Base-by-base conservation (phyloP, 64 coral and sea anemone species). In the Exaiptasia diaphana region DNA sequence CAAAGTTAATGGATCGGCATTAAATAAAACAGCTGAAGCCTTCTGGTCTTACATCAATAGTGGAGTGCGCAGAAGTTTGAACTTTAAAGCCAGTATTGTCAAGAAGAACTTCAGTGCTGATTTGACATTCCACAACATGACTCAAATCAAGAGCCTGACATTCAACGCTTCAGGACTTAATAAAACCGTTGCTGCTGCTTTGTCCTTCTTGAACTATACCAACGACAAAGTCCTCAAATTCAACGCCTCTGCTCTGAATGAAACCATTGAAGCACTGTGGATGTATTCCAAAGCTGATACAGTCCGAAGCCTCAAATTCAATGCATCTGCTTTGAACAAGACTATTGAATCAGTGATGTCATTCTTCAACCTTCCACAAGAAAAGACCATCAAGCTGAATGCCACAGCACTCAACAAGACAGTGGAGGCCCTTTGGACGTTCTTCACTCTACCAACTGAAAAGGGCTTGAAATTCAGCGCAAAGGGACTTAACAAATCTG, bases 311-410 rank as follows among this genome's bases (percentile, higher is more conserved):
- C 9, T 93, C 18, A 89, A 89, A n/a, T 94, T 94, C 45, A 88
- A 93, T 43, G 55, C 67, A 20, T 75, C 84, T 48, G 68, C 62
- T 14, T 20, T 82, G 36, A 88, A 93, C 18, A 88, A 68, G 34
- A 82, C 71, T 45, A 53, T 88, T 2, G 71, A 93, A 10, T 74
- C 77, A 1, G 64, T 15, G n/a, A 42, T 61, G 35, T 88, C 74
- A 27, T 93, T 83, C 29, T 68, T 78, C 9, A 70, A 60, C 59
- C 38, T 30, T 18, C 38, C 50, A 27, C 54, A 88, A 50, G 90
- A 83, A 27, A 82, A 76, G 56, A 68, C 78, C 42, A 22, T 93
- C n/a, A 93, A 88, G 33, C 80, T 93, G 18, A 82, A 93, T 30
- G 84, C 85, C 18, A 83, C 85, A 9, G 77, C 53, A 28, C 26